Conservation (phyloP, 2,888 invertebrate genomes). For the Ceramica pisi region DNA sequence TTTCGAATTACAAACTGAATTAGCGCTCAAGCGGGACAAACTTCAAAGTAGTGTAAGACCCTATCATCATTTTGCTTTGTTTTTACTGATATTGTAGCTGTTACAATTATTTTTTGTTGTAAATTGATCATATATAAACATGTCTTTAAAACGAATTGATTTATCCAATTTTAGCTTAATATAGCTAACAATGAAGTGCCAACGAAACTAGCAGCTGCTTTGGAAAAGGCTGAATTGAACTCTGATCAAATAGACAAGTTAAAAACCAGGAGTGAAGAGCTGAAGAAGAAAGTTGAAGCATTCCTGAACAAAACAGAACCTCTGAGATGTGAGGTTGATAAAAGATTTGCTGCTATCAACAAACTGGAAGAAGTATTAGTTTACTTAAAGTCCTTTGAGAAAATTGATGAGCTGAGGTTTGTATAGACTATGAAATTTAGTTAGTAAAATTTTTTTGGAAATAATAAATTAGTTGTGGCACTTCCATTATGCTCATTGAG, state of each 20-base stretch:
- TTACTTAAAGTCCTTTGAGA: conserved; percentile 93
- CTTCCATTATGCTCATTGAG: no score
- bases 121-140: not conserved
- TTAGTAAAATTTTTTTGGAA: not conserved
- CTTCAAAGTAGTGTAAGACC: conserved; percentile 80
- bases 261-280: conserved; percentile 85
- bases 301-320: conserved; percentile 83
- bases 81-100: not conserved
- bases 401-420: conserved; percentile 93
- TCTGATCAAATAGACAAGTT: conserved; percentile 87
- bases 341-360: conserved; percentile 84
- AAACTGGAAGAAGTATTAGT: conserved; percentile 91
- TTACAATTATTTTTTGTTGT: no score
- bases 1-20: conserved; percentile 77
- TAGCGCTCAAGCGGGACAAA: conserved; percentile 73
- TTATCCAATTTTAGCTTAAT: conserved; percentile 88
- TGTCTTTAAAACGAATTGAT: not conserved
- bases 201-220: conserved; percentile 91
- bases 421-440: not conserved
- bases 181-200: conserved; percentile 92
- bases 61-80: not conserved
- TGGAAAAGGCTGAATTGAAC: conserved; percentile 92
- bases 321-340: conserved; percentile 85
- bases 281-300: conserved; percentile 81
- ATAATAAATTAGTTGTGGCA: no score